phyloP scores from a whole-genome alignment of 2,797 vertebrate genomes.

The Clarias pachynema region DNA sequence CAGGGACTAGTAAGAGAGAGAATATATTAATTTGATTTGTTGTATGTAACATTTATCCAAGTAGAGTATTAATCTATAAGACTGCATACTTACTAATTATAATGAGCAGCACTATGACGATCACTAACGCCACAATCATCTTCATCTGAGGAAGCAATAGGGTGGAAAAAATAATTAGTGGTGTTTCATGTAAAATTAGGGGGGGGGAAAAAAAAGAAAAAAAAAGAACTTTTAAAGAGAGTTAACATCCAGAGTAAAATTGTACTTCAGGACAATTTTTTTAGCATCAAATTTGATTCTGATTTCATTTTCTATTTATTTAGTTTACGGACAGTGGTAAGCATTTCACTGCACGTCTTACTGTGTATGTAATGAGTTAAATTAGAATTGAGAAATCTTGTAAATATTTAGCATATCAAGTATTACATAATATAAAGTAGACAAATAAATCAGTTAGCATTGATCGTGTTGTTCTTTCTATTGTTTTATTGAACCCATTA shows the following conservation, averaged over 20 bases:
- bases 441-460: not conserved
- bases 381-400: not conserved
- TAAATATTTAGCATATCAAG: no score
- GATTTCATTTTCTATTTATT: no score
- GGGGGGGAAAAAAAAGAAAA: no score
- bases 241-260: no score
- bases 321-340: no score
- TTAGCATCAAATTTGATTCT: no score
- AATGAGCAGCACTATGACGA: constrained; percentile 85
- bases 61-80: not conserved
- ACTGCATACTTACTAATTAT: constrained; percentile 87
- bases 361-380: no score
- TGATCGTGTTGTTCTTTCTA: not conserved
- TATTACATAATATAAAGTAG: not conserved
- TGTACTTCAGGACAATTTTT: no score
- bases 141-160: constrained; percentile 83
- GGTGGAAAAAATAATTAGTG: not conserved
- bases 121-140: constrained; percentile 86
- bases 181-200: not conserved
- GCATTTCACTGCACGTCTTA: no score
- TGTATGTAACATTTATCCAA: not conserved
- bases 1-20: constrained; percentile 78
- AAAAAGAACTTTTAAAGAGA: not conserved
- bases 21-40: not conserved
- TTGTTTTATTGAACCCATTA: not conserved